Percentiles rank a stretch among this genome's conserved stretches.
Conservation (phyloP, 2,888 invertebrate species). For the Chirona hameri region DNA sequence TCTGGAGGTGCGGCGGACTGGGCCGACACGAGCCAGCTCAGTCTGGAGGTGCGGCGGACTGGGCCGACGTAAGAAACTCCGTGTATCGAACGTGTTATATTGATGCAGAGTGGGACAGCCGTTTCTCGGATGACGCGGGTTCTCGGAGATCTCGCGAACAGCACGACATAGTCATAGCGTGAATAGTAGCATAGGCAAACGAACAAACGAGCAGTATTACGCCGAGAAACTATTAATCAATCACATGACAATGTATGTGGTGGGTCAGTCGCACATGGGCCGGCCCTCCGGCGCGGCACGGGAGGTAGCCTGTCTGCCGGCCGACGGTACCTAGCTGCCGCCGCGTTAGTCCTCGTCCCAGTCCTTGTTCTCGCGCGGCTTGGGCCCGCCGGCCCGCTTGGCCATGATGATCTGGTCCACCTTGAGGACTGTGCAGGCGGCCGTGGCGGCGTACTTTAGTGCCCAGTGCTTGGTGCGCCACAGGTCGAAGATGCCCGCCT, state of each 20-base stretch:
- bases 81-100: too few relatives aligned
- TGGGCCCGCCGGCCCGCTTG: conserved; percentile 93
- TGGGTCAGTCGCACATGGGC: background rate
- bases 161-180: too few relatives aligned
- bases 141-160: too few relatives aligned
- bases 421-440: conserved; percentile 85
- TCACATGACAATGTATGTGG: background rate
- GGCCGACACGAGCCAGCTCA: too few relatives aligned
- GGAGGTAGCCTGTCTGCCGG: background rate
- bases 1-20: too few relatives aligned
- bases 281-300: background rate
- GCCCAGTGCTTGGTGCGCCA: conserved; percentile 87
- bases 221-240: background rate
- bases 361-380: conserved; percentile 55
- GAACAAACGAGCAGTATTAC: background rate
- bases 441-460: conserved; percentile 89
- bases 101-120: too few relatives aligned
- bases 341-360: conserved; percentile 13
- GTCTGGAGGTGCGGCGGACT: too few relatives aligned
- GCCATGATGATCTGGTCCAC: conserved; percentile 99
- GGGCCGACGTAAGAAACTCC: too few relatives aligned
- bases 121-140: too few relatives aligned
- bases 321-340: background rate
- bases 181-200: background rate
- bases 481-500: conserved; percentile 75